A percentile compares a stretch with the other conserved stretches of the same genome.
Evolutionary conservation across 2,113 vertebrate genomes (phyloP).

Genomic region (Lophius piscatorius): DNA sequence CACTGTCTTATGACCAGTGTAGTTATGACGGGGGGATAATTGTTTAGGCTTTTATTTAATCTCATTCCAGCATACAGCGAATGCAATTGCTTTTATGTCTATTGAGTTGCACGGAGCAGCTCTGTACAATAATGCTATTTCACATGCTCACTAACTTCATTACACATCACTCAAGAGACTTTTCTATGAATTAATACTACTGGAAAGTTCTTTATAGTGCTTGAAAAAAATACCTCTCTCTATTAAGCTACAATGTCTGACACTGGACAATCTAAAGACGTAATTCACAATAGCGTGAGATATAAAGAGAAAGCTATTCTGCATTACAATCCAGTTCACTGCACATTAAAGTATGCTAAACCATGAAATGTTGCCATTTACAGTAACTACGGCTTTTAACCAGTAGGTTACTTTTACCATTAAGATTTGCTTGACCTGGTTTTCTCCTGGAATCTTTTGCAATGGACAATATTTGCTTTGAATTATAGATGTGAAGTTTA

Average conservation of each 20-base stretch:
- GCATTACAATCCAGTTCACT: too few species aligned
- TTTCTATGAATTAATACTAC: constrained; percentile 32
- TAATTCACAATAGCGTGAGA: too few species aligned
- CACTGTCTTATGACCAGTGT: constrained; percentile 19
- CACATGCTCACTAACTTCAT: constrained; percentile 46
- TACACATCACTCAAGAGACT: constrained; percentile 42
- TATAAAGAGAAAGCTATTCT: too few species aligned
- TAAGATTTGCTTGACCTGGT: too few species aligned
- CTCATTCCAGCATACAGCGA: constrained; percentile 17
- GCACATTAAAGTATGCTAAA: too few species aligned
- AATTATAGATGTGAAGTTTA: too few species aligned
- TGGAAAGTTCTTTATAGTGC: constrained; percentile 13
- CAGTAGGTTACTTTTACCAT: too few species aligned
- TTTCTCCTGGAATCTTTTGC: too few species aligned
- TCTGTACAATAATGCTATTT: constrained; percentile 42
- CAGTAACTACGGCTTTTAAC: too few species aligned
- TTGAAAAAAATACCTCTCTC: background rate
- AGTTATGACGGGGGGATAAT: constrained; percentile 7
- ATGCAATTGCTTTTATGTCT: constrained; percentile 52
- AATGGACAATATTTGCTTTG: too few species aligned
- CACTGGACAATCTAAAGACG: constrained; percentile 6
- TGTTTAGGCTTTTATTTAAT: constrained; percentile 51
- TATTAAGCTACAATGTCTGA: background rate
- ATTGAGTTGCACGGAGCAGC: constrained; percentile 52
- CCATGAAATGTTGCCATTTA: too few species aligned